Evolutionary conservation across 2,113 vertebrate species (phyloP).

Genomic region (Pseudorectes ferrugineus): DNA sequence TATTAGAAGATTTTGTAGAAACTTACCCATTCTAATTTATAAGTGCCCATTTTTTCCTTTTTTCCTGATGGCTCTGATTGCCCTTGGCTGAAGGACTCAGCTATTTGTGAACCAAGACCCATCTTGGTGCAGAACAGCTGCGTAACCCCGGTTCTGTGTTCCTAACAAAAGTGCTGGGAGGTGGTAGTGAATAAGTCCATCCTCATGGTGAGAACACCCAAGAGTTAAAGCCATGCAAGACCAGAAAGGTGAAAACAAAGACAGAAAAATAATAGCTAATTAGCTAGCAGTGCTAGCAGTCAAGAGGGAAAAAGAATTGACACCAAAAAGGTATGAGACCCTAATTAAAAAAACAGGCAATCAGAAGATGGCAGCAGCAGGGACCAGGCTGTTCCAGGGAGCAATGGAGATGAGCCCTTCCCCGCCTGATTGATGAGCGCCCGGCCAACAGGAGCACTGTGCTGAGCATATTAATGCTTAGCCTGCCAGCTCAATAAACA

Average conservation of each 20-base stretch:
- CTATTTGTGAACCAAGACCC: background rate
- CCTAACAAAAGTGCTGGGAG: background rate
- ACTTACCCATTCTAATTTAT: background rate
- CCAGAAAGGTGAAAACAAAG: background rate
- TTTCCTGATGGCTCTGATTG: background rate
- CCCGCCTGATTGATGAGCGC: background rate
- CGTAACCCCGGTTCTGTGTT: background rate
- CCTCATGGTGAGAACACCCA: background rate
- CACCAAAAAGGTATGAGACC: background rate
- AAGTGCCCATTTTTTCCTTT: background rate
- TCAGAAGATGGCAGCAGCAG: background rate
- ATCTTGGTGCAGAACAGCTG: background rate
- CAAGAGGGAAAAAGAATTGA: background rate
- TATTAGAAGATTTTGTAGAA: background rate
- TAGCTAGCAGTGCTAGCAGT: background rate
- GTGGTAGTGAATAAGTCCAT: background rate
- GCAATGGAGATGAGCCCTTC: background rate
- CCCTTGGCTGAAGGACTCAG: background rate
- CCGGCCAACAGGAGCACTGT: background rate
- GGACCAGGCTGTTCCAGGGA: background rate
- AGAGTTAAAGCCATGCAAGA: background rate
- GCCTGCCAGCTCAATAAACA: background rate
- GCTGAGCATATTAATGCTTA: conserved; percentile 1
- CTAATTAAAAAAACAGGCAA: background rate
- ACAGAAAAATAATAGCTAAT: background rate